These are phyloP conservation scores for Trachelus iudaicus DNA, from an alignment of 2,888 invertebrate species.

Conservation along the genomic window DNA sequence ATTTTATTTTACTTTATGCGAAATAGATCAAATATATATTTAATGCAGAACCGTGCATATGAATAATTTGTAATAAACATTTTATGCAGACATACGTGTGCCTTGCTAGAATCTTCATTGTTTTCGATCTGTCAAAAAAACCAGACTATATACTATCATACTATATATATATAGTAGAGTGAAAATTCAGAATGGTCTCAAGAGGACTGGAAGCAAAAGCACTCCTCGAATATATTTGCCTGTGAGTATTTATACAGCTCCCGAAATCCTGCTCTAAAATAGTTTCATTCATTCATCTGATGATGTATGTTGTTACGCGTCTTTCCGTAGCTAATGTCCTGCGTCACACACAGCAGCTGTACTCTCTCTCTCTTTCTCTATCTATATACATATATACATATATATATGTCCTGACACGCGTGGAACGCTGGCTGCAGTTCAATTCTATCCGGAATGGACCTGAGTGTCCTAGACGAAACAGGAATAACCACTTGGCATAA, in stretches of 20 bases:
- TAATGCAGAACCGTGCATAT: too few relatives aligned
- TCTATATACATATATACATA: background rate
- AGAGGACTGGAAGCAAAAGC: background rate
- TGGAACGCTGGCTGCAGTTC: background rate
- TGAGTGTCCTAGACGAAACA: background rate
- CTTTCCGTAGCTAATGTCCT: slow-evolving; percentile 3
- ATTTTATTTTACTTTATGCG: too few relatives aligned
- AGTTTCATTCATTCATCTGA: slow-evolving; percentile 35
- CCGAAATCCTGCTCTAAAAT: slow-evolving; percentile 26
- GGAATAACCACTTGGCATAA: background rate
- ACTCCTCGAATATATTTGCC: slow-evolving; percentile 7
- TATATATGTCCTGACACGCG: background rate
- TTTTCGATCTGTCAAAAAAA: too few relatives aligned
- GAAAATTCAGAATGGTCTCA: background rate
- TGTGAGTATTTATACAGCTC: slow-evolving; percentile 8
- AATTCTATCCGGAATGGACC: background rate
- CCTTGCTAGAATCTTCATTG: too few relatives aligned
- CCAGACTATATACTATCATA: too few relatives aligned
- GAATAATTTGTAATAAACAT: too few relatives aligned
- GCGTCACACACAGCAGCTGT: background rate
- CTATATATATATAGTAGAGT: too few relatives aligned
- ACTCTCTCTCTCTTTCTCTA: background rate
- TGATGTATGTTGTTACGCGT: slow-evolving; percentile 8
- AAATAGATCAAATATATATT: too few relatives aligned
- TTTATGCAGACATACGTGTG: too few relatives aligned